Conservation (phyloP, 2,888 invertebrate species). For the Eupithecia tripunctaria region DNA sequence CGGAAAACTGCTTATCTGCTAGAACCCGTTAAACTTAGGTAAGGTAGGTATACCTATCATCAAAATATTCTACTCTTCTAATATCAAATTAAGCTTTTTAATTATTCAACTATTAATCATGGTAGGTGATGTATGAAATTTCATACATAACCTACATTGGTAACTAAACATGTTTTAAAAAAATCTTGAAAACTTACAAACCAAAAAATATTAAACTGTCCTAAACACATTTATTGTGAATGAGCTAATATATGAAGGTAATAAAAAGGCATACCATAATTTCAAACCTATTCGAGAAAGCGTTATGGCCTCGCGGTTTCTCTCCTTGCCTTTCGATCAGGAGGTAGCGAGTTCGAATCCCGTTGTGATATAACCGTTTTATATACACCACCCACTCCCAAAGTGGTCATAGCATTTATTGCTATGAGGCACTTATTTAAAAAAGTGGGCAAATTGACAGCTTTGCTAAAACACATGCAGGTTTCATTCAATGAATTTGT, state of each 20-base stretch:
- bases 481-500: constrained; percentile 64
- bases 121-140: neutral
- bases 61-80: neutral
- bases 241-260: too few relatives aligned
- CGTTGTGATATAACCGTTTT: neutral
- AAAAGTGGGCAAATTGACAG: constrained; percentile 63
- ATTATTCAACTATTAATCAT: neutral
- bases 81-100: neutral
- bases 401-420: constrained; percentile 59
- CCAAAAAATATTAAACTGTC: too few relatives aligned
- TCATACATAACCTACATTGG: neutral
- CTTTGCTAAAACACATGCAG: constrained; percentile 74
- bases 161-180: neutral
- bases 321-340: constrained; percentile 15
- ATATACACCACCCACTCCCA: constrained; percentile 66
- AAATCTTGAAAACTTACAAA: too few relatives aligned
- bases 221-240: too few relatives aligned
- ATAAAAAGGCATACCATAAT: constrained; percentile 9
- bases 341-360: constrained; percentile 36
- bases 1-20: neutral
- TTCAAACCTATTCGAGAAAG: neutral
- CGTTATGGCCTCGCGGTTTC: constrained; percentile 19
- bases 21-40: neutral
- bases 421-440: constrained; percentile 53
- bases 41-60: too few relatives aligned